Evolutionary conservation across 2,113 vertebrate species (phyloP).

Genomic region (Hippopotamus amphibius): DNA sequence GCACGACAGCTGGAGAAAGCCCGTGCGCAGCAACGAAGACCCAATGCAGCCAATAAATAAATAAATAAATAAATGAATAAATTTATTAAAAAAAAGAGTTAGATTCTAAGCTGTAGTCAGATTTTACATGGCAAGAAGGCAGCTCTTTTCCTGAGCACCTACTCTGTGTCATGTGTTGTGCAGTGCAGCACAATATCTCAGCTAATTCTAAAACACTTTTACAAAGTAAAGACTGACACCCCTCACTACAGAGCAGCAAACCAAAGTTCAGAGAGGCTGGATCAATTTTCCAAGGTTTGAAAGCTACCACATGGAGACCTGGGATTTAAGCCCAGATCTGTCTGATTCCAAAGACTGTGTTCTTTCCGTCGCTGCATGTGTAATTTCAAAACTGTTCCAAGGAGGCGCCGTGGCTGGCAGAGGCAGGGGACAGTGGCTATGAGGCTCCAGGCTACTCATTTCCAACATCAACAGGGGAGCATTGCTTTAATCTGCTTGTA

Average conservation of each 20-base stretch:
- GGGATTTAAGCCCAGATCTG: background rate
- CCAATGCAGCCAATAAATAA: too few species aligned
- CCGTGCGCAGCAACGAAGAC: too few species aligned
- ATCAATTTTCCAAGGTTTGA: slow-evolving; percentile 28
- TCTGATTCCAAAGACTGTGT: slow-evolving; percentile 18
- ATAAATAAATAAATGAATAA: too few species aligned
- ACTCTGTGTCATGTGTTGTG: background rate
- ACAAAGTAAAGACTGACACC: background rate
- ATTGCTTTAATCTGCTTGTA: background rate
- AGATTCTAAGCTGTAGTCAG: background rate
- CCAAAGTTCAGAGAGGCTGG: background rate
- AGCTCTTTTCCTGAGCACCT: background rate
- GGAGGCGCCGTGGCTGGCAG: background rate
- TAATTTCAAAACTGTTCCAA: slow-evolving; percentile 39
- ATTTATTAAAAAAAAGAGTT: background rate
- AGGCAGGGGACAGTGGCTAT: background rate
- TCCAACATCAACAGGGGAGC: background rate
- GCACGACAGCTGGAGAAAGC: too few species aligned
- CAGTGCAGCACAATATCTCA: background rate
- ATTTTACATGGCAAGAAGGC: background rate
- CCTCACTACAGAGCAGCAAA: background rate
- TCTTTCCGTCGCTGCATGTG: slow-evolving; percentile 8
- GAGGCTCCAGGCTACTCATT: background rate
- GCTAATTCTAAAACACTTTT: background rate
- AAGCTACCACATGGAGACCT: background rate